These are phyloP conservation scores for Platypus cylindrus DNA, from an alignment of 2,888 invertebrate species.

Conservation along the genomic window DNA sequence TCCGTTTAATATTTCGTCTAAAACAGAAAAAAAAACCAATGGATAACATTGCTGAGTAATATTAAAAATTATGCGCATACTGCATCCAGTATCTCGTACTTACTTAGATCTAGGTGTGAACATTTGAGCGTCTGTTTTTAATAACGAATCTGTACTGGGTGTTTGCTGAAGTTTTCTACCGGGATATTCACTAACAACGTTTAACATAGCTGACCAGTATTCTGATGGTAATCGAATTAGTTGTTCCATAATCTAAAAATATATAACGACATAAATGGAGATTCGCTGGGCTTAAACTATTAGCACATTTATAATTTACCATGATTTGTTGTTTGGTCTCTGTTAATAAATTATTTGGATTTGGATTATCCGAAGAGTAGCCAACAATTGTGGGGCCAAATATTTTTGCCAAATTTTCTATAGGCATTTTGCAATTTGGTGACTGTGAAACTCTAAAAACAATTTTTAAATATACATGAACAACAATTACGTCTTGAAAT, in stretches of 20 bases:
- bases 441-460: slow-evolving; percentile 60
- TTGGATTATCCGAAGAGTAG: slow-evolving; percentile 63
- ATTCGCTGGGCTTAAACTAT: neutral
- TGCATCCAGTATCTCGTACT: slow-evolving; percentile 2
- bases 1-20: slow-evolving; percentile 8
- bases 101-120: slow-evolving; percentile 11
- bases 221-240: slow-evolving; percentile 57
- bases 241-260: slow-evolving; percentile 39
- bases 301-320: slow-evolving; percentile 34
- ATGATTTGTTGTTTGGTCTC: slow-evolving; percentile 67
- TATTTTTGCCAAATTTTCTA: slow-evolving; percentile 75
- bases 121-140: slow-evolving; percentile 16
- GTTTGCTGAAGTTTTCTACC: slow-evolving; percentile 29
- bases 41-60: too few relatives aligned
- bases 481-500: too few relatives aligned
- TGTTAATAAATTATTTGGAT: slow-evolving; percentile 56
- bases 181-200: slow-evolving; percentile 30
- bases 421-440: slow-evolving; percentile 82
- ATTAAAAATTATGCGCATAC: neutral
- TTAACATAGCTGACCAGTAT: slow-evolving; percentile 64
- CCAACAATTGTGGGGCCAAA: slow-evolving; percentile 94
- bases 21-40: slow-evolving; percentile 5
- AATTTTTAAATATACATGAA: too few relatives aligned
- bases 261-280: neutral
- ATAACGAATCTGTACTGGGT: slow-evolving; percentile 32